phyloP scores from a whole-genome alignment of 2,797 vertebrate species.

The Sebastes hopkinsi region DNA sequence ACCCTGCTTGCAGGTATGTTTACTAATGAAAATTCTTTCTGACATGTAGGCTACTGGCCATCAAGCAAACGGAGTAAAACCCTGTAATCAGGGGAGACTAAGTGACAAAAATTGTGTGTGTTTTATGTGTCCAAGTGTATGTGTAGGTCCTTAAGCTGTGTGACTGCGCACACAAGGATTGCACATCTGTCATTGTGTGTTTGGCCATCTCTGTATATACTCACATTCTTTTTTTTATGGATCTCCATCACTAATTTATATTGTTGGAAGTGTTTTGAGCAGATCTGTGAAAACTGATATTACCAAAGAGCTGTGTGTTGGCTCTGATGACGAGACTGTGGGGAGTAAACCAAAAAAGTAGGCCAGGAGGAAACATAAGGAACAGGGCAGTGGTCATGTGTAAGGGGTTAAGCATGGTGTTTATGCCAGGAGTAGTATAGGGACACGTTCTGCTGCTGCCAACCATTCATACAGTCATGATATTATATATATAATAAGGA shows the following conservation, averaged over 20 bases:
- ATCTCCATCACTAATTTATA: conserved; percentile 23
- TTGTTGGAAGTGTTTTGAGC: conserved; percentile 27
- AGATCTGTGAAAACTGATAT: conserved; percentile 55
- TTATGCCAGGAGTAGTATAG: neutral
- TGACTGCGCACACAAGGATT: neutral
- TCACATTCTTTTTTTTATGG: conserved; percentile 21
- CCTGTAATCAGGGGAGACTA: neutral
- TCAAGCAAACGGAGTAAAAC: neutral
- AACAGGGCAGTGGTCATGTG: neutral
- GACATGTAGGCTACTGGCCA: no score
- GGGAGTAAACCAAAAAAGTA: conserved; percentile 15
- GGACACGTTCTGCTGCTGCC: neutral
- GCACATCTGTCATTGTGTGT: neutral
- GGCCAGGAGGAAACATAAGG: conserved; percentile 12
- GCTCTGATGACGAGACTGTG: conserved; percentile 39
- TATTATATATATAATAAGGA: neutral
- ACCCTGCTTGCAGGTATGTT: no score
- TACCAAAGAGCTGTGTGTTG: conserved; percentile 25
- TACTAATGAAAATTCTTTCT: no score
- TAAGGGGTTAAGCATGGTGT: neutral
- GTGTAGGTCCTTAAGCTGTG: neutral
- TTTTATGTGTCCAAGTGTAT: neutral
- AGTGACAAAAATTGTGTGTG: neutral
- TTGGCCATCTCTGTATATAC: neutral
- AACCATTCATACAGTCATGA: neutral